phyloP scores from a whole-genome alignment of 2,888 invertebrate genomes.

The Pristionchus fissidentatus region DNA sequence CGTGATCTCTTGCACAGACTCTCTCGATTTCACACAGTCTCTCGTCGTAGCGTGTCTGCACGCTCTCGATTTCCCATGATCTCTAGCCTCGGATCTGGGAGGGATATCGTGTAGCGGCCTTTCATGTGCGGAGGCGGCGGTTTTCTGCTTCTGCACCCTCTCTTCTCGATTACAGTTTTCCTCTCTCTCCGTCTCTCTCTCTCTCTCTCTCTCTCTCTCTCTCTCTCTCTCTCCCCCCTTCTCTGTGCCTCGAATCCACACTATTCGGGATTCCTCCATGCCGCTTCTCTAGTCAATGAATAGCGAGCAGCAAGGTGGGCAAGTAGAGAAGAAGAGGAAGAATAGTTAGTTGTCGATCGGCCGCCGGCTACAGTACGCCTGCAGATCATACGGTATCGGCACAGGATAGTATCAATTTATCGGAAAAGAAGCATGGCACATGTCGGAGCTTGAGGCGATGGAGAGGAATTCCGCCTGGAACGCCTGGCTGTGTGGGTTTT shows the following conservation, averaged over 20 bases:
- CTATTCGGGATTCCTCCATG: too few species aligned
- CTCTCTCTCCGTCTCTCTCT: neutral
- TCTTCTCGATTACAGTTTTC: neutral
- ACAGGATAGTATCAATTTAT: too few species aligned
- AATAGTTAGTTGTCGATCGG: neutral
- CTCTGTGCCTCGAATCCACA: neutral
- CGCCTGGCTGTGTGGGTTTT: neutral
- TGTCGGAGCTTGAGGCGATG: neutral
- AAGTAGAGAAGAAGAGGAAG: neutral
- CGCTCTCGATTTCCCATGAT: too few species aligned
- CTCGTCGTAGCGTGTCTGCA: too few species aligned
- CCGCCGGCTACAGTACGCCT: too few species aligned
- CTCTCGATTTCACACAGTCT: too few species aligned
- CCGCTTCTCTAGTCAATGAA: slow-evolving; percentile 39
- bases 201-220: neutral
- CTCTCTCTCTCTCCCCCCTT: neutral
- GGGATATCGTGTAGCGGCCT: too few species aligned
- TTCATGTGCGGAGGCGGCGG: too few species aligned
- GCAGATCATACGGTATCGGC: too few species aligned
- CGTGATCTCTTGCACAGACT: too few species aligned
- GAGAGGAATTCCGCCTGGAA: neutral
- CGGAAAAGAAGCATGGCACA: neutral
- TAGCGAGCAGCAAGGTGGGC: neutral
- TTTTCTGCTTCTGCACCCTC: neutral
- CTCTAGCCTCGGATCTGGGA: too few species aligned